A percentile compares a stretch with the other conserved stretches of the same genome.
phyloP scores from a whole-genome alignment of 2,888 invertebrate genomes.

The Ophion ellenae region DNA sequence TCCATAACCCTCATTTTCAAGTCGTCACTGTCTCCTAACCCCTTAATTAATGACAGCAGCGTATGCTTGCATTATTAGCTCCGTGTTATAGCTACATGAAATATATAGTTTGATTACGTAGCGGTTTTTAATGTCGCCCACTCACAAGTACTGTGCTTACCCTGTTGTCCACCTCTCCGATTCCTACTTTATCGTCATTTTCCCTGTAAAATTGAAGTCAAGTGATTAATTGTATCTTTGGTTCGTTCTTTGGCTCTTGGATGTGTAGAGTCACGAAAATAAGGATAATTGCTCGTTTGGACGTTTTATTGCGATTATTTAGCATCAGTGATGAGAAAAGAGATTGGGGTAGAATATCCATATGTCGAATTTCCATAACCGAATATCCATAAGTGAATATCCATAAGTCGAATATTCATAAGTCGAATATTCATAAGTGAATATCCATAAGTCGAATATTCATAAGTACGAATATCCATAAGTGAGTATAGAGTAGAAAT shows the following conservation, averaged over 20 bases:
- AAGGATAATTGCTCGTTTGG: neutral
- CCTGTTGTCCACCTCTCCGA: slow-evolving; percentile 92
- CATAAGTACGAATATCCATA: too few species aligned
- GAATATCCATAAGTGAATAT: too few species aligned
- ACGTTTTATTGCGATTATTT: too few species aligned
- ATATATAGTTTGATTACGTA: neutral
- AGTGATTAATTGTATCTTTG: neutral
- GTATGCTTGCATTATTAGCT: slow-evolving; percentile 37
- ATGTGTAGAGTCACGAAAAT: neutral
- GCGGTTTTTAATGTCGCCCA: neutral
- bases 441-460: too few species aligned
- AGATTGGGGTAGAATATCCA: too few species aligned
- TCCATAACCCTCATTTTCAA: too few species aligned
- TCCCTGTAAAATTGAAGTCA: slow-evolving; percentile 87
- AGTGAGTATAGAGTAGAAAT: too few species aligned
- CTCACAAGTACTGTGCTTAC: slow-evolving; percentile 85
- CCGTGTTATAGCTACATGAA: slow-evolving; percentile 37
- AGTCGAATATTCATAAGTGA: too few species aligned
- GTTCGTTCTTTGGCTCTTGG: neutral
- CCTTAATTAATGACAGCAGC: neutral
- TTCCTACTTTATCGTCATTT: slow-evolving; percentile 94
- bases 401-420: too few species aligned
- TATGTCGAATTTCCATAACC: too few species aligned
- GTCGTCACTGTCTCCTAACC: too few species aligned
- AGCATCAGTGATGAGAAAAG: neutral